Conservation (phyloP, 2,888 invertebrate species). For the Lamellibrachia satsuma region DNA sequence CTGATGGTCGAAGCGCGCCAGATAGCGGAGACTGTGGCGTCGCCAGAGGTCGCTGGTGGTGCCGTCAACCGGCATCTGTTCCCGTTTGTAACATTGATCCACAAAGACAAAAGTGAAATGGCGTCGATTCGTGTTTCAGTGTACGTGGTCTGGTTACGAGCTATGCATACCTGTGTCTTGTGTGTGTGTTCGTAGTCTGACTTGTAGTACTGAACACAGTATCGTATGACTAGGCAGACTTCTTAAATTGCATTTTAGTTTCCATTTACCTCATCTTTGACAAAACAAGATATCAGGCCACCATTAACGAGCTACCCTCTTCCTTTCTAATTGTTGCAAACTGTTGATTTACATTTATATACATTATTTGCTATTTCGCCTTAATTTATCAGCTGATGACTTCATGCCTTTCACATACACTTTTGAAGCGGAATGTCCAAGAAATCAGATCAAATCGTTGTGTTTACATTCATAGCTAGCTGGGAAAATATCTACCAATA, state of each 20-base stretch:
- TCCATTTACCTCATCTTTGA: not conserved
- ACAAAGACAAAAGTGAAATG: slow-evolving; percentile 17
- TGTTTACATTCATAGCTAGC: not conserved
- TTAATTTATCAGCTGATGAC: not conserved
- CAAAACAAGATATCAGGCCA: not conserved
- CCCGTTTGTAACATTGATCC: not conserved
- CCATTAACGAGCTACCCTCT: not conserved
- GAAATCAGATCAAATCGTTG: not conserved
- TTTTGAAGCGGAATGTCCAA: not conserved
- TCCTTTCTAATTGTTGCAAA: not conserved
- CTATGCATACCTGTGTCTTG: not conserved
- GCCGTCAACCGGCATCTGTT: not conserved
- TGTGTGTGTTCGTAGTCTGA: not conserved
- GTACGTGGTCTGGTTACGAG: not conserved
- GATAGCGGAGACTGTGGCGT: not conserved
- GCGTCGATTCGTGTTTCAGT: not conserved
- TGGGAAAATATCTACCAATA: not conserved
- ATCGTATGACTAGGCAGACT: not conserved
- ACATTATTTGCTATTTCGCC: not conserved
- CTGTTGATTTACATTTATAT: not conserved
- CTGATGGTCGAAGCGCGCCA: not conserved
- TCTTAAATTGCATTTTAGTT: not conserved
- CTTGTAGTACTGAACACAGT: not conserved
- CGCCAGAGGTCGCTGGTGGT: not conserved
- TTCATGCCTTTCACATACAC: not conserved